Percentiles rank a stretch among this genome's conserved stretches.
Conservation (phyloP, 1,140 invertebrate species). For the Muscidifurax raptorellus region DNA sequence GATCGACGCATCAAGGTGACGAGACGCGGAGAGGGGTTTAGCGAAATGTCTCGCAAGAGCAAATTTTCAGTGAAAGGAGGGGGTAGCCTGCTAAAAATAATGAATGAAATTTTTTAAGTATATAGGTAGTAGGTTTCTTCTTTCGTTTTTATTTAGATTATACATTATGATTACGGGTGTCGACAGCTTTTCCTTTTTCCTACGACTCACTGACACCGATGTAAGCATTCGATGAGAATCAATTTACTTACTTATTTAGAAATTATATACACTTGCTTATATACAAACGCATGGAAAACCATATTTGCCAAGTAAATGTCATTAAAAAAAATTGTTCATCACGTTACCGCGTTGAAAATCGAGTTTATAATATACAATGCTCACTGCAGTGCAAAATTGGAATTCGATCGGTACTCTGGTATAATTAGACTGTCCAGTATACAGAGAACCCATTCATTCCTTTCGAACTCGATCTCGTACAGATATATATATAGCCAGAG, state of each 20-base stretch:
- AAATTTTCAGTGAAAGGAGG: neutral
- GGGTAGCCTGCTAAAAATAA: neutral
- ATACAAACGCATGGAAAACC: too few relatives aligned
- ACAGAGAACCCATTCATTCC: slow-evolving; percentile 11
- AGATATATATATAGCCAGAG: neutral
- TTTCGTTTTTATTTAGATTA: neutral
- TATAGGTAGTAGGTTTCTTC: neutral
- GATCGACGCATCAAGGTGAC: neutral
- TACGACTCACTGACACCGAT: neutral
- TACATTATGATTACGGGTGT: too few relatives aligned
- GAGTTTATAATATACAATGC: too few relatives aligned
- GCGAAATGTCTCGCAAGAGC: too few relatives aligned
- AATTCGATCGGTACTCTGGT: neutral
- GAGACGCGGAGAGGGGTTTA: neutral
- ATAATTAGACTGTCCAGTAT: slow-evolving; percentile 21
- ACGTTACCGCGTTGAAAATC: too few relatives aligned
- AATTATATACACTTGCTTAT: too few relatives aligned
- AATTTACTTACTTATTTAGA: neutral
- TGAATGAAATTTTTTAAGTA: neutral
- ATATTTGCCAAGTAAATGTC: too few relatives aligned
- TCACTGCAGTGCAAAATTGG: slow-evolving; percentile 13
- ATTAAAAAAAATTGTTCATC: too few relatives aligned
- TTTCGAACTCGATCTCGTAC: slow-evolving; percentile 25
- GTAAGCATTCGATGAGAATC: too few relatives aligned
- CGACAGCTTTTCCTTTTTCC: neutral